A percentile compares a stretch with the other conserved stretches of the same genome.
phyloP scores from a whole-genome alignment of 2,113 vertebrate genomes.

The Sinocyclocheilus rhinocerous region DNA sequence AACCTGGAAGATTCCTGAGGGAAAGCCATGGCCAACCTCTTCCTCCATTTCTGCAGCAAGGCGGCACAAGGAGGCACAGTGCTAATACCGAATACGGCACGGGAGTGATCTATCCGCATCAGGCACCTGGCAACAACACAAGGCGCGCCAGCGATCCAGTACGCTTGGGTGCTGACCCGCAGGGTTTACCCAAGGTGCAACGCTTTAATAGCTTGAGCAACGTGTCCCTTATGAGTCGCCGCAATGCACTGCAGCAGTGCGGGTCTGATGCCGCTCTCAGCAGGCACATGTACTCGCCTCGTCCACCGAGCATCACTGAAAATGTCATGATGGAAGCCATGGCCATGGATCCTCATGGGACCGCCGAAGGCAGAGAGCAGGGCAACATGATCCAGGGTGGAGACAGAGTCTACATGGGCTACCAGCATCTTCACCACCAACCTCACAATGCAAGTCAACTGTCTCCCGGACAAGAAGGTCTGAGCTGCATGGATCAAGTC shows the following conservation, averaged over 20 bases:
- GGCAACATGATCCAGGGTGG: constrained; percentile 70
- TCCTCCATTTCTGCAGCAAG: constrained; percentile 73
- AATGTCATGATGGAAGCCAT: constrained; percentile 87
- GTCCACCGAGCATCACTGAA: constrained; percentile 89
- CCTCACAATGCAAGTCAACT: constrained; percentile 71
- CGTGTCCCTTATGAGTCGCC: constrained; percentile 71
- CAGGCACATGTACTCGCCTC: constrained; percentile 85
- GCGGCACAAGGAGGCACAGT: constrained; percentile 77
- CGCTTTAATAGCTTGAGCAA: constrained; percentile 89
- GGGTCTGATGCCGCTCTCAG: constrained; percentile 78
- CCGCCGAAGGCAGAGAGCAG: constrained; percentile 65
- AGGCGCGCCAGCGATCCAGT: constrained; percentile 92
- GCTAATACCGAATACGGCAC: constrained; percentile 81
- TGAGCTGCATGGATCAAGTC: constrained; percentile 70
- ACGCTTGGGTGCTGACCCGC: constrained; percentile 71
- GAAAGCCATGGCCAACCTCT: constrained; percentile 73
- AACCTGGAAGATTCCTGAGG: constrained; percentile 65
- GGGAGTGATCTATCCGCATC: constrained; percentile 75
- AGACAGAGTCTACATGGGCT: constrained; percentile 79
- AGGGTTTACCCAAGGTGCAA: constrained; percentile 78
- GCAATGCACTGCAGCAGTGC: constrained; percentile 76
- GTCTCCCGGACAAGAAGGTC: constrained; percentile 70
- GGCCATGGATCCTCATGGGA: constrained; percentile 72
- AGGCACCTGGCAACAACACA: constrained; percentile 72
- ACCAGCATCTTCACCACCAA: constrained; percentile 72